Evolutionary conservation across 2,888 invertebrate species (phyloP).

Genomic region (Oscheius sp.): DNA sequence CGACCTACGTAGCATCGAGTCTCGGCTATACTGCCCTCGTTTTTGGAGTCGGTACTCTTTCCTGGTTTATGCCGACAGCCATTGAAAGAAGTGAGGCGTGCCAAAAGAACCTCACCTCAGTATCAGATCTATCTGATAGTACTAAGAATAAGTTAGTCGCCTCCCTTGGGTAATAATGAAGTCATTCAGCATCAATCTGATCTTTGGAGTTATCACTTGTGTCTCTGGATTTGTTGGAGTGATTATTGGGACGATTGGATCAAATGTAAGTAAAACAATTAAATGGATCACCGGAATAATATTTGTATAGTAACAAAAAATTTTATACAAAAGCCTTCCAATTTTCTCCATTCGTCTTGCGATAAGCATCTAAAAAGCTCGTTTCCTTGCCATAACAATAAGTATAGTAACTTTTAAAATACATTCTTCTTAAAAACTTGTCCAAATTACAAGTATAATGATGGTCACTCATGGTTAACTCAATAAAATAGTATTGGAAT

Average conservation of each 20-base stretch:
- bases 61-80: conserved; percentile 77
- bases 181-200: conserved; percentile 75
- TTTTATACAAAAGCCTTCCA: too few relatives aligned
- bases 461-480: too few relatives aligned
- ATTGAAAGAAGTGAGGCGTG: conserved; percentile 53
- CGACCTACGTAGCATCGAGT: conserved; percentile 91
- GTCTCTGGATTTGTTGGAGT: conserved; percentile 90
- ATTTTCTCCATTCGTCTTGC: too few relatives aligned
- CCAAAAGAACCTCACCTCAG: conserved; percentile 33
- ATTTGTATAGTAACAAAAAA: too few relatives aligned
- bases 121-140: conserved; percentile 15
- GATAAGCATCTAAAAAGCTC: too few relatives aligned
- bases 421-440: too few relatives aligned
- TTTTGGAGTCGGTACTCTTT: conserved; percentile 93
- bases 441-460: too few relatives aligned
- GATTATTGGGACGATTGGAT: conserved; percentile 83
- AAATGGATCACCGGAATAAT: too few relatives aligned
- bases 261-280: conserved; percentile 73
- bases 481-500: too few relatives aligned
- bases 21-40: conserved; percentile 95
- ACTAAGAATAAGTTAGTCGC: conserved; percentile 33
- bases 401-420: too few relatives aligned
- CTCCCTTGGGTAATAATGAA: not conserved
- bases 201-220: conserved; percentile 94
- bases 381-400: too few relatives aligned